These are phyloP conservation scores for Leptinotarsa tumamoca DNA, from an alignment of 2,888 invertebrate species.

Conservation along the genomic window DNA sequence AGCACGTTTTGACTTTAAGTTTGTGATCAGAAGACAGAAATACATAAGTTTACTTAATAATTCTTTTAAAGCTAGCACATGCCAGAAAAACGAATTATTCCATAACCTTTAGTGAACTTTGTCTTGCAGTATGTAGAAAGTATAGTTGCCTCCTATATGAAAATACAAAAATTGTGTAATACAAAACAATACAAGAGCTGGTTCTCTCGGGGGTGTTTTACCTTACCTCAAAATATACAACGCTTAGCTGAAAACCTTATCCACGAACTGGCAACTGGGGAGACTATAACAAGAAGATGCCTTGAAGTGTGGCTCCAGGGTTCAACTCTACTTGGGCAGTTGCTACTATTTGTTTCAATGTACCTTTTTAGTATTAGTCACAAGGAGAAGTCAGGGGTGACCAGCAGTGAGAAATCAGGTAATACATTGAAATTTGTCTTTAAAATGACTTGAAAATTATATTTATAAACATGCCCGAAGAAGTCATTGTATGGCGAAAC, in stretches of 20 bases:
- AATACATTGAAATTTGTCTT: background rate
- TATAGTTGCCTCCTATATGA: conserved; percentile 81
- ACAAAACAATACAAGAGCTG: conserved; percentile 71
- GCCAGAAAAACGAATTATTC: too few species aligned
- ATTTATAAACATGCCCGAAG: background rate
- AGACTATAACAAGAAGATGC: conserved; percentile 63
- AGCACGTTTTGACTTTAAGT: too few species aligned
- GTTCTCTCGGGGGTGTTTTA: conserved; percentile 72
- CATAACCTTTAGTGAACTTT: conserved; percentile 17
- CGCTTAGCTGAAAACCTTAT: conserved; percentile 72
- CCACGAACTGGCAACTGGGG: conserved; percentile 66
- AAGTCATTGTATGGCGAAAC: too few species aligned
- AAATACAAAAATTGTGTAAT: conserved; percentile 73
- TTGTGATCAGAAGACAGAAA: too few species aligned
- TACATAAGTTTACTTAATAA: too few species aligned
- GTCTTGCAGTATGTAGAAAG: conserved; percentile 77
- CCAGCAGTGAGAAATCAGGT: conserved; percentile 48
- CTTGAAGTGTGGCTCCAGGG: conserved; percentile 68
- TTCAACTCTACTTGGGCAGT: conserved; percentile 66
- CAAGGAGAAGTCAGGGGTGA: conserved; percentile 62
- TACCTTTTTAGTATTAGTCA: conserved; percentile 70
- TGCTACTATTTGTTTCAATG: conserved; percentile 70
- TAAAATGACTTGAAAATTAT: background rate
- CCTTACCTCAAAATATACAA: conserved; percentile 70
- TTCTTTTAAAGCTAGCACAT: too few species aligned